phyloP scores from a whole-genome alignment of 2,113 vertebrate genomes.

The Coregonus clupeaformis region DNA sequence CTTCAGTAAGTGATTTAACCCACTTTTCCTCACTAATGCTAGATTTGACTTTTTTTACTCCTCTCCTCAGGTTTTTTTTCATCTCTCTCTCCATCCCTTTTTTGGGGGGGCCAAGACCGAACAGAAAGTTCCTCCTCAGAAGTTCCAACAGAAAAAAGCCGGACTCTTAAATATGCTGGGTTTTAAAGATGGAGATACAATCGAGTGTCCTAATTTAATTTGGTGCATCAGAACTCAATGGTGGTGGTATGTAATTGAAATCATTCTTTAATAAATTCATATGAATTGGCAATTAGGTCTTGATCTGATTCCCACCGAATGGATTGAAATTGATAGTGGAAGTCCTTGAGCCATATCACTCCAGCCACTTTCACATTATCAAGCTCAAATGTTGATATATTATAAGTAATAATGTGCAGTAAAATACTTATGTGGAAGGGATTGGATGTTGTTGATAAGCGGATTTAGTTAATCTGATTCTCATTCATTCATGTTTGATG shows the following conservation, averaged over 20 bases:
- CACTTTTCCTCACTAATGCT: conserved; percentile 94
- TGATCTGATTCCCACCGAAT: conserved; percentile 91
- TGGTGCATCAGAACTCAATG: conserved; percentile 87
- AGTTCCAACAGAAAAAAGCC: conserved; percentile 78
- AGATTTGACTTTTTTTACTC: conserved; percentile 53
- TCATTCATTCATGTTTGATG: conserved; percentile 39
- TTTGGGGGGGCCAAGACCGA: conserved; percentile 69
- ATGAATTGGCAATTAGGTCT: conserved; percentile 97
- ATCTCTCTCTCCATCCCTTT: conserved; percentile 31
- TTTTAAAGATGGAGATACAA: conserved; percentile 85
- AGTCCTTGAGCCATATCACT: conserved; percentile 82
- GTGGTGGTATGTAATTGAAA: conserved; percentile 94
- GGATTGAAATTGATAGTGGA: conserved; percentile 88
- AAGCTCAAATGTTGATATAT: conserved; percentile 32
- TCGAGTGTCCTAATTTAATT: conserved; percentile 91
- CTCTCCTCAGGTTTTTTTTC: conserved; percentile 18
- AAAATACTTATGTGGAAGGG: conserved; percentile 56
- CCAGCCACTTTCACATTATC: conserved; percentile 78
- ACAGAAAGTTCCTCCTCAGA: conserved; percentile 85
- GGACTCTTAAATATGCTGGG: conserved; percentile 76
- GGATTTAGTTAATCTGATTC: conserved; percentile 61
- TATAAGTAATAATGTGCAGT: conserved; percentile 7
- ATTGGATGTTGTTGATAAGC: conserved; percentile 51
- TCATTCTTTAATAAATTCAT: conserved; percentile 98
- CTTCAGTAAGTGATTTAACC: conserved; percentile 99